Percentiles rank a stretch among this genome's conserved stretches.
Evolutionary conservation across 1,140 invertebrate species (phyloP).

Genomic region (Ceratoteleas bidentatus): DNA sequence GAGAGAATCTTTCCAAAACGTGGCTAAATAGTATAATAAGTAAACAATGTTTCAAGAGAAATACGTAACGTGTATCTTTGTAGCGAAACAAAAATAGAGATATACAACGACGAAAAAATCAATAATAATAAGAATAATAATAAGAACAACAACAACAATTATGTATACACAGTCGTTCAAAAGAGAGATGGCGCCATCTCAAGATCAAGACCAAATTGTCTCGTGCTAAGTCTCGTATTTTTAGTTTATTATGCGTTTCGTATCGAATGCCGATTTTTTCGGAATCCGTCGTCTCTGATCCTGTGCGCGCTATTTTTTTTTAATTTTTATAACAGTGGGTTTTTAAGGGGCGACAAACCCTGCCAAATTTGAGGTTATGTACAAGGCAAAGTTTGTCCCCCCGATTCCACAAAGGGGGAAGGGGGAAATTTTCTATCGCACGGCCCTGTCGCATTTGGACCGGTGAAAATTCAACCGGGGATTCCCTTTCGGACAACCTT

Average conservation of each 20-base stretch:
- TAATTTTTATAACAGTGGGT: not conserved
- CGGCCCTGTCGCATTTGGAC: constrained; percentile 43
- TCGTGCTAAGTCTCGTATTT: constrained; percentile 16
- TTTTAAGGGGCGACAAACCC: not conserved
- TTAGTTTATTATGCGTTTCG: constrained; percentile 20
- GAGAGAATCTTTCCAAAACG: constrained; percentile 56
- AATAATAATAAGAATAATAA: constrained; percentile 70
- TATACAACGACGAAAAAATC: constrained; percentile 71
- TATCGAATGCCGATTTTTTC: no score
- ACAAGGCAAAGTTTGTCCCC: constrained; percentile 9
- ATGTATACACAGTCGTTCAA: constrained; percentile 44
- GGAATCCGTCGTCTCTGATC: constrained; percentile 26
- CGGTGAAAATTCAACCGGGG: constrained; percentile 11
- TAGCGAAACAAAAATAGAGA: constrained; percentile 68
- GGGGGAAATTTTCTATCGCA: constrained; percentile 7
- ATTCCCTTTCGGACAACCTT: constrained; percentile 23
- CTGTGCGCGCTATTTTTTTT: constrained; percentile 40
- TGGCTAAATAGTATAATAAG: constrained; percentile 45
- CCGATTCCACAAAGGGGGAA: not conserved
- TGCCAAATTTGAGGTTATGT: constrained; percentile 7
- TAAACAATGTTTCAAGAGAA: constrained; percentile 64
- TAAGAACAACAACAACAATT: constrained; percentile 6
- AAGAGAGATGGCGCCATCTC: constrained; percentile 35
- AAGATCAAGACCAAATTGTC: constrained; percentile 25
- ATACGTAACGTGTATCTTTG: constrained; percentile 67